Evolutionary conservation across 1,140 invertebrate species (phyloP).

Genomic region (Frieseomelitta varia): DNA sequence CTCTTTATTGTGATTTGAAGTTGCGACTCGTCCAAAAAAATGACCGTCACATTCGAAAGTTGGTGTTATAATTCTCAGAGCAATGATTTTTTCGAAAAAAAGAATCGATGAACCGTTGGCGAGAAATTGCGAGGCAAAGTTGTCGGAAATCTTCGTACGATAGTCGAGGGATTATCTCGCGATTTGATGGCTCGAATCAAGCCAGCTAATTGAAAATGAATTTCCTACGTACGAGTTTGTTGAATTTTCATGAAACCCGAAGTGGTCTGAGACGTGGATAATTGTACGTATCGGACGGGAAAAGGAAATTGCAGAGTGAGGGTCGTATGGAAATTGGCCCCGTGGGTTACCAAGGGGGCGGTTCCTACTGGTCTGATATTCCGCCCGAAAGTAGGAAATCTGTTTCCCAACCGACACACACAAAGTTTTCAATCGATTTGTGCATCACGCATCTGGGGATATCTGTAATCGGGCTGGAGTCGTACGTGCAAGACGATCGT

Average conservation of each 20-base stretch:
- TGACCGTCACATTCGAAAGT: too few species aligned
- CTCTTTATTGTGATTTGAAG: too few species aligned
- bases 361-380: background rate
- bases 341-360: background rate
- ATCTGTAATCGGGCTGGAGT: slow-evolving; percentile 4
- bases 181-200: too few species aligned
- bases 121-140: too few species aligned
- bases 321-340: background rate
- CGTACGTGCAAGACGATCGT: slow-evolving; percentile 37
- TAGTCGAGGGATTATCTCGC: too few species aligned
- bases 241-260: background rate
- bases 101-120: too few species aligned
- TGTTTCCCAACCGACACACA: background rate
- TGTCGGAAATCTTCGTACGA: too few species aligned
- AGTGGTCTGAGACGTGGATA: background rate
- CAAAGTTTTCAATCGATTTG: slow-evolving; percentile 20
- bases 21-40: too few species aligned
- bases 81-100: too few species aligned
- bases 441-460: slow-evolving; percentile 15
- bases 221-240: background rate
- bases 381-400: background rate
- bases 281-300: background rate
- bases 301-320: background rate
- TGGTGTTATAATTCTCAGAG: too few species aligned
- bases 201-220: too few species aligned